Percentiles rank a stretch among this genome's conserved stretches.
These are phyloP conservation scores for Lota lota DNA, from an alignment of 2,113 vertebrate genomes.

Conservation along the genomic window DNA sequence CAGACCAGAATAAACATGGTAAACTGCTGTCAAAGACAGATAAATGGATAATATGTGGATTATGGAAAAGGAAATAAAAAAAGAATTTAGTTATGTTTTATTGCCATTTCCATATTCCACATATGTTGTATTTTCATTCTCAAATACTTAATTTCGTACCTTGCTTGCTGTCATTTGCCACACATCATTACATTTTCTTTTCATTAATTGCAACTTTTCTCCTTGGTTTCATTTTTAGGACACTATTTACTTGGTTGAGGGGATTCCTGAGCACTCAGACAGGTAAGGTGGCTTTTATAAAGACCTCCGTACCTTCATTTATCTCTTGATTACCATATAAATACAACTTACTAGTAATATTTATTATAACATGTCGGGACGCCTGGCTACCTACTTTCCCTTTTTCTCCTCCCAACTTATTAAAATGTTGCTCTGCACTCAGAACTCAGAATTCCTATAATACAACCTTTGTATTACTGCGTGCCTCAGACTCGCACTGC, in stretches of 20 bases:
- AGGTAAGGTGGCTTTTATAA: conserved; percentile 67
- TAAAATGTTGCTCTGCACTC: too few relatives aligned
- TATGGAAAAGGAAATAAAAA: too few relatives aligned
- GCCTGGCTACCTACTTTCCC: too few relatives aligned
- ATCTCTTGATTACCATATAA: too few relatives aligned
- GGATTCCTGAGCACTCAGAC: conserved; percentile 73
- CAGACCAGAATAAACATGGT: conserved; percentile 86
- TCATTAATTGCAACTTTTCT: background rate
- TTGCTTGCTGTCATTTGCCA: background rate
- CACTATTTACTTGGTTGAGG: conserved; percentile 89
- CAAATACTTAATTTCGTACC: background rate
- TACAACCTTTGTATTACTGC: too few relatives aligned
- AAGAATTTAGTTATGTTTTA: background rate
- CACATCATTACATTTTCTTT: background rate
- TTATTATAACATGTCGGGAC: too few relatives aligned
- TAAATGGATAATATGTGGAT: too few relatives aligned
- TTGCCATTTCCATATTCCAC: background rate
- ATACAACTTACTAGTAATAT: too few relatives aligned
- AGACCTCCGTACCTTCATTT: too few relatives aligned
- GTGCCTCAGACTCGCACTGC: too few relatives aligned
- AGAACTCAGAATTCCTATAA: too few relatives aligned
- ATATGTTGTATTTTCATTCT: background rate
- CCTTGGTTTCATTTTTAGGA: conserved; percentile 76
- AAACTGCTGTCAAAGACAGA: conserved; percentile 15
- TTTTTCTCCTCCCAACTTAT: too few relatives aligned